Evolutionary conservation across 1,140 invertebrate genomes (phyloP).

Genomic region (Drosophila bocki): DNA sequence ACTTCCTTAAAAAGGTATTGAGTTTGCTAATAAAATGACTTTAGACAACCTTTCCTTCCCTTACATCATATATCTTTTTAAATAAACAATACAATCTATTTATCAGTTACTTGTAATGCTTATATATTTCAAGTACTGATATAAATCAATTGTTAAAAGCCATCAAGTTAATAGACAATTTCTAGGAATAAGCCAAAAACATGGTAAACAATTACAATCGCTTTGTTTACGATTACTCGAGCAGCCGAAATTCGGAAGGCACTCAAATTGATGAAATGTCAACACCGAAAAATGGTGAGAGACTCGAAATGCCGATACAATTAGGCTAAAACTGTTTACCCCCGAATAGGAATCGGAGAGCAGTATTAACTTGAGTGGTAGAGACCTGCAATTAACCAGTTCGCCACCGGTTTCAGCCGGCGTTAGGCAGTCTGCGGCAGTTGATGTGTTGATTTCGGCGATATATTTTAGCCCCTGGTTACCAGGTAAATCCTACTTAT

Average conservation of each 20-base stretch:
- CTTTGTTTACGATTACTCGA: conserved; percentile 27
- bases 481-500: conserved; percentile 63
- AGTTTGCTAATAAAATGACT: no score
- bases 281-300: conserved; percentile 21
- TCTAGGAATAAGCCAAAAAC: conserved; percentile 1
- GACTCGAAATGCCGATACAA: conserved; percentile 37
- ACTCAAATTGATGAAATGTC: conserved; percentile 47
- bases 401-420: conserved; percentile 66
- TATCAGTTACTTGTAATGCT: not conserved
- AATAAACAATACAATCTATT: not conserved
- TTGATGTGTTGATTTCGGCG: conserved; percentile 22
- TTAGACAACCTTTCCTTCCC: not conserved
- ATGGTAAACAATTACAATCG: conserved; percentile 10
- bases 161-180: conserved; percentile 4
- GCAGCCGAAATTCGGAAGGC: conserved; percentile 24
- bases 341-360: conserved; percentile 4
- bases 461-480: conserved; percentile 28
- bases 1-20: not conserved
- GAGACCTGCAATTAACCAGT: conserved; percentile 45
- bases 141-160: not conserved
- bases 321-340: conserved; percentile 46
- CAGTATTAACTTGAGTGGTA: conserved; percentile 19
- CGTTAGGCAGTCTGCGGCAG: conserved; percentile 58
- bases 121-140: not conserved
- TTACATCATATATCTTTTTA: not conserved